A percentile compares a stretch with the other conserved stretches of the same genome.
Evolutionary conservation across 2,113 vertebrate species (phyloP).

Genomic region (Monopterus albus): DNA sequence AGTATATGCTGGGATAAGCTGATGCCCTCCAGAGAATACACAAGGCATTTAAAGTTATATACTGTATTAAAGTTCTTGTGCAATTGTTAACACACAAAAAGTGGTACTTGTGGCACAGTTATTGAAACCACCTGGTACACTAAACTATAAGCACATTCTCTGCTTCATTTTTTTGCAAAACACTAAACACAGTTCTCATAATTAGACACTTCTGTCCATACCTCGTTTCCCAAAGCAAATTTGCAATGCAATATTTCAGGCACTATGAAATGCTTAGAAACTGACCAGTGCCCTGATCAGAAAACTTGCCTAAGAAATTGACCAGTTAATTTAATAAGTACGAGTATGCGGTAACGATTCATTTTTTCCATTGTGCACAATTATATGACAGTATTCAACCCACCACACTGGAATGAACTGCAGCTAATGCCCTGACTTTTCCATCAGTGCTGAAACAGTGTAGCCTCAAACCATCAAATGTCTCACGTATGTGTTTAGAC

Average conservation of each 20-base stretch:
- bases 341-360: no score
- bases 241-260: not conserved
- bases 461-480: slow-evolving; percentile 1
- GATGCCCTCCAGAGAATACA: not conserved
- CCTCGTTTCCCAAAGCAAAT: not conserved
- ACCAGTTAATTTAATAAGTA: slow-evolving; percentile 8
- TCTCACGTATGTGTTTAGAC: slow-evolving; percentile 10
- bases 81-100: no score
- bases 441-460: slow-evolving; percentile 21
- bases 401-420: slow-evolving; percentile 28
- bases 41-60: not conserved
- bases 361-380: no score
- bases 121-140: no score
- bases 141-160: no score
- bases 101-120: no score
- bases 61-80: no score
- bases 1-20: not conserved
- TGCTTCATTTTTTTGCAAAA: no score
- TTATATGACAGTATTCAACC: no score
- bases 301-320: not conserved
- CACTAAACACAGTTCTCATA: no score
- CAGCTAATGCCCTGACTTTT: slow-evolving; percentile 33
- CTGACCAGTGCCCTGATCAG: not conserved
- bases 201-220: not conserved
- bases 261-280: not conserved